phyloP scores from a whole-genome alignment of 1,140 invertebrate species.

The Colletes gigas region DNA sequence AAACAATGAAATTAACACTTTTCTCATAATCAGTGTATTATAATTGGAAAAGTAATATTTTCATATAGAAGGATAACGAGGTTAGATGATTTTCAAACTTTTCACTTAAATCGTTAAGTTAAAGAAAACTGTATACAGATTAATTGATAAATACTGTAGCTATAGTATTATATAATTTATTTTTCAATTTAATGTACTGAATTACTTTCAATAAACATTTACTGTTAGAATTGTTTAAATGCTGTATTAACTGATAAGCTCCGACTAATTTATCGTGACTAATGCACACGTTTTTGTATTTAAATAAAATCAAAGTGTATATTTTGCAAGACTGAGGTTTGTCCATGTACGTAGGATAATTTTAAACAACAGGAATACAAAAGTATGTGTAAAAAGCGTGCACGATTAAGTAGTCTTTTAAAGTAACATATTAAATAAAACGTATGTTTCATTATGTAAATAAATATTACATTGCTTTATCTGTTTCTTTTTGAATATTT shows the following conservation, averaged over 20 bases:
- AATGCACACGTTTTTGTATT: too few relatives aligned
- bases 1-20: not conserved
- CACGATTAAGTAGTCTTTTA: too few relatives aligned
- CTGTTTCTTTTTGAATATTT: too few relatives aligned
- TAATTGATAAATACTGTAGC: not conserved
- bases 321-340: too few relatives aligned
- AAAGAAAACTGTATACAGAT: not conserved
- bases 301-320: too few relatives aligned
- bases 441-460: too few relatives aligned
- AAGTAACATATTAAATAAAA: too few relatives aligned
- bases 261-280: too few relatives aligned
- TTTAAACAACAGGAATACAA: too few relatives aligned
- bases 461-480: too few relatives aligned
- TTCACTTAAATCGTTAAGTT: not conserved
- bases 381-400: too few relatives aligned
- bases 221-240: not conserved
- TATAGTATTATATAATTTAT: not conserved
- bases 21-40: not conserved
- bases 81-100: not conserved
- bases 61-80: not conserved
- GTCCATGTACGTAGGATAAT: too few relatives aligned
- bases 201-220: conserved; percentile 15
- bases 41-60: not conserved
- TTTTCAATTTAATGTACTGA: conserved; percentile 6
- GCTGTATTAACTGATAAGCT: not conserved